A percentile compares a stretch with the other conserved stretches of the same genome.
phyloP scores from a whole-genome alignment of 1,140 invertebrate species.

The Drosophila orosa region DNA sequence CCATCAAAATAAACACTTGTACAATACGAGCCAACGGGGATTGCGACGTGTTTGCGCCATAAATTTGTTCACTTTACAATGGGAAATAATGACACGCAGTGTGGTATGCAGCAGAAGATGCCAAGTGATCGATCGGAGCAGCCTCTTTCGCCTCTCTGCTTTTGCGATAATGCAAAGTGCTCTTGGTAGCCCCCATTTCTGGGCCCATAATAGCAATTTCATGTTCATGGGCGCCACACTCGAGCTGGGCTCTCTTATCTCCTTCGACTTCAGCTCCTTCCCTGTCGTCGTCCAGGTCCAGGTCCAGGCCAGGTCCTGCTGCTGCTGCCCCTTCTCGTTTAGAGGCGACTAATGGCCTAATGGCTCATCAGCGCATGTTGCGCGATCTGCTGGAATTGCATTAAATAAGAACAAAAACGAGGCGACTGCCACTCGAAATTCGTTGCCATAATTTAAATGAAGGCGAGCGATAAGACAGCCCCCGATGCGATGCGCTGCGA shows the following conservation, averaged over 20 bases:
- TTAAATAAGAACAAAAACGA: slow-evolving; percentile 37
- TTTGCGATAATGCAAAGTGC: slow-evolving; percentile 49
- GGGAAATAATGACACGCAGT: slow-evolving; percentile 54
- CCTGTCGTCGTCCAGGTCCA: slow-evolving; percentile 16
- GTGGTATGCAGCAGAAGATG: neutral
- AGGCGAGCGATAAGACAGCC: slow-evolving; percentile 57
- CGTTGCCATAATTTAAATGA: slow-evolving; percentile 75
- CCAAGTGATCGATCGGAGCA: slow-evolving; percentile 23
- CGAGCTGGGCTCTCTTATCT: slow-evolving; percentile 19
- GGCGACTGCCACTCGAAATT: slow-evolving; percentile 34
- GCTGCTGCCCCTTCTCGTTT: slow-evolving; percentile 35
- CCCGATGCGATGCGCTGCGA: neutral
- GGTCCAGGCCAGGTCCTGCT: neutral
- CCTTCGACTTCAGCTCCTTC: neutral
- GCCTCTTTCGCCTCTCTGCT: neutral
- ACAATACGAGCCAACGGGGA: slow-evolving; percentile 67
- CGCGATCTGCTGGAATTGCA: slow-evolving; percentile 43
- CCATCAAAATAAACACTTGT: slow-evolving; percentile 82
- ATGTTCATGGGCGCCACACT: slow-evolving; percentile 71
- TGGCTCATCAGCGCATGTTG: slow-evolving; percentile 71
- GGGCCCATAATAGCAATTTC: slow-evolving; percentile 77
- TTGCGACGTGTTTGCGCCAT: slow-evolving; percentile 71
- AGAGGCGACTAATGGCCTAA: slow-evolving; percentile 74
- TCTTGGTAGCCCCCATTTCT: slow-evolving; percentile 32
- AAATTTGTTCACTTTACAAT: slow-evolving; percentile 71